phyloP scores from a whole-genome alignment of 2,888 invertebrate genomes.

The Ischnus inquisitorius region DNA sequence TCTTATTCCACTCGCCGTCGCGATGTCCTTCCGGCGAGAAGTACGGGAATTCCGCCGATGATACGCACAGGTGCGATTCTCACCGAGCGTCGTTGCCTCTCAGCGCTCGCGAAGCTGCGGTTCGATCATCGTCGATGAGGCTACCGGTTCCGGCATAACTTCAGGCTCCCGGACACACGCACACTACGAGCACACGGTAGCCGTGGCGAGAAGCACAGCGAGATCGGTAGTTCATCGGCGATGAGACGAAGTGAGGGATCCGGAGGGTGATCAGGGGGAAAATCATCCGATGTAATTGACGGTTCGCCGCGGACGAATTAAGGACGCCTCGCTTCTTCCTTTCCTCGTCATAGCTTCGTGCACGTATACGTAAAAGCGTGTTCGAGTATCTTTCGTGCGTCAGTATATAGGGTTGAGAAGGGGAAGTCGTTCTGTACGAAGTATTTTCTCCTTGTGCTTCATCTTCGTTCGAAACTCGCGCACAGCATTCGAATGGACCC shows the following conservation, averaged over 20 bases:
- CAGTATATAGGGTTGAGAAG: neutral
- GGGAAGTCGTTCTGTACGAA: neutral
- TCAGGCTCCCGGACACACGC: neutral
- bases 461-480: constrained; percentile 39
- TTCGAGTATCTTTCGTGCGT: neutral
- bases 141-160: constrained; percentile 52
- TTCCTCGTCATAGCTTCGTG: constrained; percentile 25
- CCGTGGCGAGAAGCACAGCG: neutral
- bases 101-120: neutral
- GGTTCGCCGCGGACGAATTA: constrained; percentile 62
- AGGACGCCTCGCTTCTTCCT: constrained; percentile 36
- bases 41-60: neutral
- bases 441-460: constrained; percentile 34
- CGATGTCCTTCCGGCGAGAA: neutral
- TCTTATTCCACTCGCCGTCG: neutral
- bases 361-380: neutral
- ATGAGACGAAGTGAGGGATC: constrained; percentile 4
- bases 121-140: constrained; percentile 31
- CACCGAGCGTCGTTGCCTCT: neutral
- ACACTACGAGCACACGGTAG: neutral
- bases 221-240: constrained; percentile 18
- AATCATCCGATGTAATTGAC: constrained; percentile 66
- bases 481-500: constrained; percentile 20
- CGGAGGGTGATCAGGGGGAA: neutral
- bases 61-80: constrained; percentile 27